Base-by-base conservation (phyloP, 2,797 vertebrate species). In the Ptychadena robeensis region DNA sequence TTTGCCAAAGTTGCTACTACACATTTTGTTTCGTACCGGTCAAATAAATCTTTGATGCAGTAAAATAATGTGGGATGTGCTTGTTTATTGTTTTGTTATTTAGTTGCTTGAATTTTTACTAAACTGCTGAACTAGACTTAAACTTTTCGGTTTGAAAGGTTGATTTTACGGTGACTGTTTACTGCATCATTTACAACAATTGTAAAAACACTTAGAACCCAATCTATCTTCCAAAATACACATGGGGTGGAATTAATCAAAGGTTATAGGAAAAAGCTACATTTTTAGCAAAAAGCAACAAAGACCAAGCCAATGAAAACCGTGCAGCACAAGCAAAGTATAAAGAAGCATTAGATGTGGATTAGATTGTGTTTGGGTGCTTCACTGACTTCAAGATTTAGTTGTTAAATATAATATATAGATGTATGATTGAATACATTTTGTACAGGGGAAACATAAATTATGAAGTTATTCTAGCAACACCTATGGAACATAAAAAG, bases 171-270 rank as follows among this genome's bases (percentile, higher is more conserved):
- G 67, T 53, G 65, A 78, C 48, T 77, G 44, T 83, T 83, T 83
- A 78, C 71, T 78, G 81, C 74, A 40, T 9, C 81, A 82, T 77
- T 82, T 77, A 82, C 81, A 76, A 59, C 80, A 82, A 82, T 77
- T 82, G 73, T 71, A 82, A 77, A 82, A 82, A 82, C 81, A 77
- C 81, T 77, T 77, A 82, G 73, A 63, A 71, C 65, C 37, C 37
- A 63, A 77, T 77, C 81, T 77, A 77, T 67, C 67, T 82, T 73
- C 81, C 81, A 82, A 82, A 76, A 82, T 44, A 71, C 73, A 77
- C 81, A 48, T 34, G 73, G 81, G 44, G 66, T 31, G 40, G 69
- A 71, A 82, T 82, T 82, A 82, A 82, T 82, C 81, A 77, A 71
- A 44, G 66, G 67, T 82, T 82, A 82, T 77, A 53, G 67, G 53